Base-by-base conservation (phyloP, 1,140 invertebrate species). In the Neodiprion virginianus region DNA sequence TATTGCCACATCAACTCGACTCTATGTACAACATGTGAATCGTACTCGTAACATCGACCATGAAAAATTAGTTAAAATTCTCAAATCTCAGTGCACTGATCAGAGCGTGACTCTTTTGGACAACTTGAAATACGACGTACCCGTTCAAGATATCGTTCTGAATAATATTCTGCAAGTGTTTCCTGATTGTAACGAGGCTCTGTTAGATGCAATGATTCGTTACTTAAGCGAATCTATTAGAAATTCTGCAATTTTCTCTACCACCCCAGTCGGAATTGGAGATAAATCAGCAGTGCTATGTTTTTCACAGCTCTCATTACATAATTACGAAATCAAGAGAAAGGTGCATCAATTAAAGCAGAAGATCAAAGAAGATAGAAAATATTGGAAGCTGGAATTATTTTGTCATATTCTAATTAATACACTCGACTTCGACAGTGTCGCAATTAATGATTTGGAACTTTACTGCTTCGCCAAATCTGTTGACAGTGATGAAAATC, bases 101-200 rank as follows among this genome's bases (percentile, higher is more conserved):
- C 79, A 80, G 67, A 75, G 79, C 8, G 69, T 78, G 3, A 72
- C 71, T 69, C 79, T 85, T 74, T 67, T 85, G 68, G 77, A 79
- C 50, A 21, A 66, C 50, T 28, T 69, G 21, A 12, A 23, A 14
- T 14, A 11, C 21, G 10, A 14, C 11, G 4, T 21, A 23, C 14
- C 67, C 11, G 11, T 23, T 11, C 17, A 23, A 17, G 7, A 23
- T 7, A 17, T 47, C 8, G 40, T 69, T 12, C 23, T 69, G 11
- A 9, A 69, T 14, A 11, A 69, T 21, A 69, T 69, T 21, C 67
- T 69, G 9, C 10, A 69, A 14, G 23, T 12, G 40, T 23, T 67
- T 81, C 11, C 21, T 71, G 5, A 53, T 68, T 47, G 74, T 80
- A 67, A 49, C 48, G 9, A 68, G 47, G 2, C 72, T 71, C 9